A percentile compares a stretch with the other conserved stretches of the same genome.
Conservation (phyloP, 2,113 vertebrate genomes). For the Steatornis caripensis region DNA sequence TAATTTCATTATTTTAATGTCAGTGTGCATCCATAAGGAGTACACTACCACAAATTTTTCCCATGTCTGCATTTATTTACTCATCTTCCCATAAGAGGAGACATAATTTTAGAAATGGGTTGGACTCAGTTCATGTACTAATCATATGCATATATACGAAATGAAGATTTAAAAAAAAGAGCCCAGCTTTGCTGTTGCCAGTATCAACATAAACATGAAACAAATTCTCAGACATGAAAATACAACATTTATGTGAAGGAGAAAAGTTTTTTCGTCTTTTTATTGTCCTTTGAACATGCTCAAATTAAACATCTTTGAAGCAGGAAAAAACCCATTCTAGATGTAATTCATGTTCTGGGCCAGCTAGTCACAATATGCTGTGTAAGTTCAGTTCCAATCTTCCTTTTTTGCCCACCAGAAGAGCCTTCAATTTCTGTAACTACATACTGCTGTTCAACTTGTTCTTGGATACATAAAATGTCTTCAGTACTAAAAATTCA, state of each 20-base stretch:
- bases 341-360: background rate
- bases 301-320: background rate
- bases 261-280: background rate
- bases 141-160: background rate
- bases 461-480: background rate
- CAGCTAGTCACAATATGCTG: background rate
- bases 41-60: background rate
- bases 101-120: background rate
- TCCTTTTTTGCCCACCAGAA: background rate
- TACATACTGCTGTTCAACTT: background rate
- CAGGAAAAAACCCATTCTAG: background rate
- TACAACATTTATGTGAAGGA: background rate
- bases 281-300: background rate
- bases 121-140: background rate
- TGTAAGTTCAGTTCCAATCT: background rate
- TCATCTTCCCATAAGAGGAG: background rate
- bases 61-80: background rate
- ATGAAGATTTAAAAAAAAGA: background rate
- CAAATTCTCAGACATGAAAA: background rate
- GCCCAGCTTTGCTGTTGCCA: background rate
- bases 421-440: background rate
- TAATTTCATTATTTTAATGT: background rate
- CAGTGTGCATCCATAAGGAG: background rate
- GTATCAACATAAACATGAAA: background rate
- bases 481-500: background rate